Conservation (phyloP, 2,888 invertebrate genomes). For the Tipula helvola region DNA sequence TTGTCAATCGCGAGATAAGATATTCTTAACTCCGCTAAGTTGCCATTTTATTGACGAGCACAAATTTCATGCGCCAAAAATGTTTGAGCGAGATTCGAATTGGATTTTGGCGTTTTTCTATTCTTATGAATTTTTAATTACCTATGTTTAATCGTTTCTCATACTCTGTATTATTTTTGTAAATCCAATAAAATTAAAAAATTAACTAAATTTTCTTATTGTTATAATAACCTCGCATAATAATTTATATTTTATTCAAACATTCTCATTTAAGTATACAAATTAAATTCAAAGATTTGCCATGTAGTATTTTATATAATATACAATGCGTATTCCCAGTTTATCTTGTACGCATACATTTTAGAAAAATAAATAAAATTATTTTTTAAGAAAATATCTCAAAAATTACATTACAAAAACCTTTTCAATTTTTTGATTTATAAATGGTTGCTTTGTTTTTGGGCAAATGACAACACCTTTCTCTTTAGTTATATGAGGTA, state of each 20-base stretch:
- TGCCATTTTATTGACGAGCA: no score
- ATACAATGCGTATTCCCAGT: neutral
- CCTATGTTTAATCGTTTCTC: no score
- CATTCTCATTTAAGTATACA: neutral
- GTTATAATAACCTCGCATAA: neutral
- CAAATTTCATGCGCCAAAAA: no score
- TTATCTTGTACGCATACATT: neutral
- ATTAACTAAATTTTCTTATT: no score
- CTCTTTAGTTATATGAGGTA: conserved; percentile 87
- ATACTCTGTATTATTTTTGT: no score
- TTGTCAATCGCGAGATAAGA: no score
- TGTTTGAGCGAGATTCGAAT: no score
- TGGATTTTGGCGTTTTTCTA: no score
- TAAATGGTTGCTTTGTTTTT: conserved; percentile 83
- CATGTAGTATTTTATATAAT: neutral
- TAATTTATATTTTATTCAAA: neutral
- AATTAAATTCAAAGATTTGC: neutral
- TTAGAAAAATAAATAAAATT: neutral
- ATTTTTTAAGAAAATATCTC: neutral
- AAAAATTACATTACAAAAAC: conserved; percentile 58
- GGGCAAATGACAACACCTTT: conserved; percentile 89
- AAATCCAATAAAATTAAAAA: no score
- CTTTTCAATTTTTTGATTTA: conserved; percentile 85
- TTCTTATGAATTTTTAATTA: no score
- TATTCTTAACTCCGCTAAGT: no score